Evolutionary conservation across 2,113 vertebrate genomes (phyloP).

Genomic region (Paralichthys olivaceus): DNA sequence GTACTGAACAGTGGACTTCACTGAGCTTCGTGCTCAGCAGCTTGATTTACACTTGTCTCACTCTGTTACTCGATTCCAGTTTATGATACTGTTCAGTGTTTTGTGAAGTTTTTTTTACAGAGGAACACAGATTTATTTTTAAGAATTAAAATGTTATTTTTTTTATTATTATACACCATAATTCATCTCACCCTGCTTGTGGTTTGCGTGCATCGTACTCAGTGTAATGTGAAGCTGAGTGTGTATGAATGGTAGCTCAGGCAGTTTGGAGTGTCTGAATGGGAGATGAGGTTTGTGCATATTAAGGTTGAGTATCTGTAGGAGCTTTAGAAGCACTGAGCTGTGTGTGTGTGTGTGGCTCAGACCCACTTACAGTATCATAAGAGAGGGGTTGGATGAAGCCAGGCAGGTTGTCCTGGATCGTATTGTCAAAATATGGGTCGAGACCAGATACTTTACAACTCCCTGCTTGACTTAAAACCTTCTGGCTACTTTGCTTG

Average conservation of each 20-base stretch:
- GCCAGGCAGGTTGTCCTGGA: slow-evolving; percentile 63
- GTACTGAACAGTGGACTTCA: not conserved
- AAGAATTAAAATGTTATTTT: not conserved
- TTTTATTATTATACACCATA: not conserved
- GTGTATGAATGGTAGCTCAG: slow-evolving; percentile 43
- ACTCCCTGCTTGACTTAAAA: slow-evolving; percentile 39
- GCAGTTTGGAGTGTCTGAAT: slow-evolving; percentile 45
- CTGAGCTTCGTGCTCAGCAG: not conserved
- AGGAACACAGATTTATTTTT: not conserved
- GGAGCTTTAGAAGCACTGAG: slow-evolving; percentile 22
- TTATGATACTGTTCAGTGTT: not conserved
- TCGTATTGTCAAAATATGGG: slow-evolving; percentile 65
- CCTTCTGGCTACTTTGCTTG: slow-evolving; percentile 20
- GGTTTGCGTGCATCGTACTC: slow-evolving; percentile 11
- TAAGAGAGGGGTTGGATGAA: slow-evolving; percentile 35
- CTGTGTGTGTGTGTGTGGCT: slow-evolving; percentile 33
- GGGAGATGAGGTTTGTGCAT: slow-evolving; percentile 37
- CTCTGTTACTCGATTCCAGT: not conserved
- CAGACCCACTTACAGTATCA: slow-evolving; percentile 54
- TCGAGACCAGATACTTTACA: slow-evolving; percentile 51
- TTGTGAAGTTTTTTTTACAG: not conserved
- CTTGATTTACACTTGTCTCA: not conserved
- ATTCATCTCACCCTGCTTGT: not conserved
- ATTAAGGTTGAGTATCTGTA: slow-evolving; percentile 44
- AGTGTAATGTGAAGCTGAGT: slow-evolving; percentile 25